These are phyloP conservation scores for Miltochrista miniata DNA, from an alignment of 2,888 invertebrate genomes.

Conservation along the genomic window DNA sequence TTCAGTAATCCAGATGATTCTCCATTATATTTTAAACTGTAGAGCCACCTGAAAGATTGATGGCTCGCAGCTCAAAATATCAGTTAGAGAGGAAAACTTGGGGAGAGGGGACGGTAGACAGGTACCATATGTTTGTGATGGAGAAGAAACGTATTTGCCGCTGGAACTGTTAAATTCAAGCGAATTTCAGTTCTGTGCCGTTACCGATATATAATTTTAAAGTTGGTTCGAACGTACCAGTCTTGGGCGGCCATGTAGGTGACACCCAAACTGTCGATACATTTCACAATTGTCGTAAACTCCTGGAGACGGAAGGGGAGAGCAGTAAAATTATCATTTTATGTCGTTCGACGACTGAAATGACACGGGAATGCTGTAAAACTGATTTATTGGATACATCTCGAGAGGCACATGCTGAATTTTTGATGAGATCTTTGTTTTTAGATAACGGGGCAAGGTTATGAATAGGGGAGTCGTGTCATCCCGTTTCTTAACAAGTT, in stretches of 20 bases:
- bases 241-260: slow-evolving; percentile 67
- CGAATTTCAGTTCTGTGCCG: slow-evolving; percentile 49
- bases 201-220: slow-evolving; percentile 36
- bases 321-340: slow-evolving; percentile 83
- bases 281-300: slow-evolving; percentile 84
- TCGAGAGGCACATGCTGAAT: slow-evolving; percentile 79
- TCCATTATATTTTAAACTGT: slow-evolving; percentile 48
- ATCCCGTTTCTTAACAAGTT: neutral
- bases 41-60: slow-evolving; percentile 77
- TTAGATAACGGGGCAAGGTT: slow-evolving; percentile 55
- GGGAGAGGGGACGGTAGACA: slow-evolving; percentile 35
- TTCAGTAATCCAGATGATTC: slow-evolving; percentile 27
- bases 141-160: slow-evolving; percentile 38
- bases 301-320: slow-evolving; percentile 80
- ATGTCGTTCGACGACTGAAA: slow-evolving; percentile 83
- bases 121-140: slow-evolving; percentile 70
- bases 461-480: slow-evolving; percentile 15
- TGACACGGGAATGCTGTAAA: slow-evolving; percentile 83
- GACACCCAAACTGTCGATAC: slow-evolving; percentile 82
- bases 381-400: slow-evolving; percentile 82
- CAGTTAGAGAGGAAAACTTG: slow-evolving; percentile 48
- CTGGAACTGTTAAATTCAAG: slow-evolving; percentile 9
- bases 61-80: slow-evolving; percentile 71
- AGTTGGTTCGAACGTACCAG: slow-evolving; percentile 28
- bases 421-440: slow-evolving; percentile 80